Percentiles rank a stretch among this genome's conserved stretches.
Conservation (phyloP, 2,797 vertebrate species). For the Lepidocolaptes lacrymiger region DNA sequence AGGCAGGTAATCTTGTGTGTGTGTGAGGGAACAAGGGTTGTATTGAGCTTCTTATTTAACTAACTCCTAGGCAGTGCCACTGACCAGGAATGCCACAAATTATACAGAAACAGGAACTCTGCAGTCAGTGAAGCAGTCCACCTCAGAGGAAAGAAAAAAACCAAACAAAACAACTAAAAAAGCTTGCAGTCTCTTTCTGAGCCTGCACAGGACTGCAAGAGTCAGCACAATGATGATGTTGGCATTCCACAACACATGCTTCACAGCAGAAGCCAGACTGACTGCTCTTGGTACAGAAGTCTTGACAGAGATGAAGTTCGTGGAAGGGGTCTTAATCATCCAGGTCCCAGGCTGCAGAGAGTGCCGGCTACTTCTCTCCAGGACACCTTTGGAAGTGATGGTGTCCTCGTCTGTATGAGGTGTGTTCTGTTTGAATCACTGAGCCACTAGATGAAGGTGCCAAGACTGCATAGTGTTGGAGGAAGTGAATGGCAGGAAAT, state of each 20-base stretch:
- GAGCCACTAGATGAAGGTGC: not conserved
- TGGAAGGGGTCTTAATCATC: not conserved
- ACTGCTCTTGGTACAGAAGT: not conserved
- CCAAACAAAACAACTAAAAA: not conserved
- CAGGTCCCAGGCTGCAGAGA: not conserved
- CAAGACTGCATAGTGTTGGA: not conserved
- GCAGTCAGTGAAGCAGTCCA: not conserved
- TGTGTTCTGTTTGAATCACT: not conserved
- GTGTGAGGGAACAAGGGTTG: not conserved
- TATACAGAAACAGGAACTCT: not conserved
- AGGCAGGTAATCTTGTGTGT: not conserved
- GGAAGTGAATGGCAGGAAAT: not conserved
- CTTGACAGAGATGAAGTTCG: not conserved
- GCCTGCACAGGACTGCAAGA: not conserved
- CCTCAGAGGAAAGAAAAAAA: not conserved
- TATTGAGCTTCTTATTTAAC: not conserved
- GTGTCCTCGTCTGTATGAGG: not conserved
- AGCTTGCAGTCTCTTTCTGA: not conserved
- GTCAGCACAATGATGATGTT: not conserved
- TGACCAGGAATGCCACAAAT: not conserved
- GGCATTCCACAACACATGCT: not conserved
- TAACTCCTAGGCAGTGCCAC: not conserved
- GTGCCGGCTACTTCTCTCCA: not conserved
- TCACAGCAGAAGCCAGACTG: not conserved
- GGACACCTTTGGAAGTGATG: not conserved